phyloP scores from a whole-genome alignment of 2,888 invertebrate species.

The Cinara cedri region DNA sequence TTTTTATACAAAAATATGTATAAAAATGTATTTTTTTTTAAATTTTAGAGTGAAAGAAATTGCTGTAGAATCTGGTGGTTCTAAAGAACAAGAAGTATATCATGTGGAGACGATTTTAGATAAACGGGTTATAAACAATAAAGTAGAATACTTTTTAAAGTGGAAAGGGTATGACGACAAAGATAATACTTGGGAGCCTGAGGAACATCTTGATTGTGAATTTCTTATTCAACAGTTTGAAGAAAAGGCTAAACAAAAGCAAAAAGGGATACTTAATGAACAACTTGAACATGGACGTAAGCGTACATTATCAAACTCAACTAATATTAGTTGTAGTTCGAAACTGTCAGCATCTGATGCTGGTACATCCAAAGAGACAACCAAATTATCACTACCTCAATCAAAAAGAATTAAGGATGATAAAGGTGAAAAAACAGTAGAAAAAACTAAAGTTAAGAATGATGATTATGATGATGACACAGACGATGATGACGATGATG shows the following conservation, averaged over 20 bases:
- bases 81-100: conserved; percentile 74
- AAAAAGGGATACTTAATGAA: conserved; percentile 64
- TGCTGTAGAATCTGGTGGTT: not conserved
- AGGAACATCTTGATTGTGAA: conserved; percentile 90
- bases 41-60: conserved; percentile 31
- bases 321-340: not conserved
- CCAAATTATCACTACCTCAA: not conserved
- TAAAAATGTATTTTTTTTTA: not conserved
- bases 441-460: conserved; percentile 43
- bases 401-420: not conserved
- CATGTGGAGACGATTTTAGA: conserved; percentile 92
- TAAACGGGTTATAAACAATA: conserved; percentile 76
- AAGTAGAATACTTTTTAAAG: conserved; percentile 75
- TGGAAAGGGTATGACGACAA: conserved; percentile 84
- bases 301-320: conserved; percentile 60
- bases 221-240: conserved; percentile 86
- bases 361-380: conserved; percentile 9
- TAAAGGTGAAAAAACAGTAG: not conserved
- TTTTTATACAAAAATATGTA: no score
- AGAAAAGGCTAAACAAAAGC: conserved; percentile 71
- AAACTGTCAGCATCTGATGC: not conserved
- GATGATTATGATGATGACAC: not conserved
- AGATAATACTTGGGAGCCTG: conserved; percentile 97
- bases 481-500: no score
- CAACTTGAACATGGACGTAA: conserved; percentile 62